A percentile compares a stretch with the other conserved stretches of the same genome.
These are phyloP conservation scores for Lineus longissimus DNA, from an alignment of 1,140 invertebrate species.

Conservation along the genomic window DNA sequence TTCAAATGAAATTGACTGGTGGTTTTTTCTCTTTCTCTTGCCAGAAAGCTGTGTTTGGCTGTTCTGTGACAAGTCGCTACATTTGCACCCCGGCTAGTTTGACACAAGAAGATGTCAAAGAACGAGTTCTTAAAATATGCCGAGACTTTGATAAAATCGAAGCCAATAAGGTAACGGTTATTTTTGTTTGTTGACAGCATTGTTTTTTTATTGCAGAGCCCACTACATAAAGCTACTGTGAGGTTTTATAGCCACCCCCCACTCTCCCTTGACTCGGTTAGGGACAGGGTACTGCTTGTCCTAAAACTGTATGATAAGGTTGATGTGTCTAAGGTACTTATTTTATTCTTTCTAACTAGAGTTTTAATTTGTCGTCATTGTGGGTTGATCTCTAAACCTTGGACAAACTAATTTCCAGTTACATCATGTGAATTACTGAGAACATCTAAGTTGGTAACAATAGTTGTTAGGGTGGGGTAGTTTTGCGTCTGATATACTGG, in stretches of 20 bases:
- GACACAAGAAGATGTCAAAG: not conserved
- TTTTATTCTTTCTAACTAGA: not conserved
- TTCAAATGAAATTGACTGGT: too few species aligned
- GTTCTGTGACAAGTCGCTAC: too few species aligned
- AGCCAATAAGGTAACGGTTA: not conserved
- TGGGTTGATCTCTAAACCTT: too few species aligned
- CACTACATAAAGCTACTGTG: not conserved
- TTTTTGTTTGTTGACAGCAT: not conserved
- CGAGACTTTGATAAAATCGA: not conserved
- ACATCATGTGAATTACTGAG: too few species aligned
- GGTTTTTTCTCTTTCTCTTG: too few species aligned
- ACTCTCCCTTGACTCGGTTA: constrained; percentile 75
- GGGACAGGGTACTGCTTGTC: constrained; percentile 83
- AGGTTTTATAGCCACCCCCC: constrained; percentile 48
- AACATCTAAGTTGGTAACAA: too few species aligned
- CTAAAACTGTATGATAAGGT: constrained; percentile 96
- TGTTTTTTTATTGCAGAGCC: not conserved
- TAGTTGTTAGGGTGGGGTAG: too few species aligned
- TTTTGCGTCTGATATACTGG: too few species aligned
- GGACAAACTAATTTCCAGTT: too few species aligned
- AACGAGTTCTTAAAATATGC: not conserved
- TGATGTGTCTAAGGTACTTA: constrained; percentile 71
- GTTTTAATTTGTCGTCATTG: too few species aligned
- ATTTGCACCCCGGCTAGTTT: too few species aligned
- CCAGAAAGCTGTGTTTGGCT: too few species aligned